Evolutionary conservation across 2,113 vertebrate species (phyloP).

Genomic region (Seriola aureovittata): DNA sequence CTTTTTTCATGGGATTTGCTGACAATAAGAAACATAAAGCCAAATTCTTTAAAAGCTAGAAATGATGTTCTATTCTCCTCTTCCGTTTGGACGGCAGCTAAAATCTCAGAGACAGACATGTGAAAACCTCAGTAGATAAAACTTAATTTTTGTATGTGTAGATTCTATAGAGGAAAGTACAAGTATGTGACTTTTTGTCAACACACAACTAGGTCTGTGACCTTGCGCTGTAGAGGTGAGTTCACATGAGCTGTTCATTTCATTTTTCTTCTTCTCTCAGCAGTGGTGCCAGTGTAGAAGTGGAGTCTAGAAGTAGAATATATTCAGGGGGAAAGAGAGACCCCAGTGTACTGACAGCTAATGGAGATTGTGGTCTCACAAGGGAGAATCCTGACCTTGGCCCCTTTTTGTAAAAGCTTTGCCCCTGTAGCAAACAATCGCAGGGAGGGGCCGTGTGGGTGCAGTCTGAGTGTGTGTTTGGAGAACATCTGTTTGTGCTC

Average conservation of each 20-base stretch:
- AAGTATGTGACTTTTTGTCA: background rate
- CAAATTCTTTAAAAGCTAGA: too few species aligned
- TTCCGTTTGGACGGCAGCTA: background rate
- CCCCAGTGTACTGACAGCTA: slow-evolving; percentile 70
- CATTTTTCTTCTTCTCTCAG: background rate
- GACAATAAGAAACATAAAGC: background rate
- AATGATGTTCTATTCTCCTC: background rate
- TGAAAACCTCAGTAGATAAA: background rate
- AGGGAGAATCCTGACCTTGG: slow-evolving; percentile 65
- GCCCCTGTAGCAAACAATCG: slow-evolving; percentile 76
- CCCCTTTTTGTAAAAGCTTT: slow-evolving; percentile 85
- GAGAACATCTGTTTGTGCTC: slow-evolving; percentile 59
- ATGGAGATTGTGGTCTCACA: slow-evolving; percentile 79
- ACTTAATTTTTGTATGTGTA: background rate
- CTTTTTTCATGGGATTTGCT: background rate
- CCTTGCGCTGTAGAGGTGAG: background rate
- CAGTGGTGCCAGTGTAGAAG: background rate
- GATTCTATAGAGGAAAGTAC: background rate
- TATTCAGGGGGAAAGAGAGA: slow-evolving; percentile 34
- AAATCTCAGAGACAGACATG: background rate
- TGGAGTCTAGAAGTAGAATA: slow-evolving; percentile 27
- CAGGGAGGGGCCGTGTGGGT: slow-evolving; percentile 43
- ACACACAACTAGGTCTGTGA: background rate
- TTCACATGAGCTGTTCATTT: background rate
- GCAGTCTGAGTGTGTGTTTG: slow-evolving; percentile 26